Evolutionary conservation across 1,140 invertebrate genomes (phyloP), one percentile per base, ranked within the genome.

Genomic region (Physella acuta): DNA sequence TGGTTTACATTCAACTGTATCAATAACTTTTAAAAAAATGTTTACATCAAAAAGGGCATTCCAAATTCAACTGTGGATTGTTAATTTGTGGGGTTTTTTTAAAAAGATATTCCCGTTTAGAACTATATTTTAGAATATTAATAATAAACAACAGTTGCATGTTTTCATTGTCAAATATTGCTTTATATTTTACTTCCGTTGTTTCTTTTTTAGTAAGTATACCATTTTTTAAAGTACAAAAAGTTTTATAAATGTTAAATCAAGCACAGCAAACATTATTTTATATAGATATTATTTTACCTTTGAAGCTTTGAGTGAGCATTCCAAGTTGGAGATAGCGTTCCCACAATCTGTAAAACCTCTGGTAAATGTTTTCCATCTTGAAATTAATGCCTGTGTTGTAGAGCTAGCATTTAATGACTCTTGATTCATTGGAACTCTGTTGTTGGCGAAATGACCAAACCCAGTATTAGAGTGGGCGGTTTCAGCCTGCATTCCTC

Each of bases 291-390:
- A n/a, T n/a, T 2, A 28, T 26, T 16, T 34, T 59, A 59, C 56
- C 56, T 59, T 59, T 1, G 56, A 59, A n/a, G 56, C 56, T 59
- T 34, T 59, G n/a, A 59, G 56, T 5, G 56, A 59, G n/a, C 56
- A 59, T 34, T 59, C 56, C 28, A 59, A 1, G 17, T 59, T 59
- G 3, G 56, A 59, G 14, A 59, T 36, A 3, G 56, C 56, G 20
- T 59, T 59, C 30, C 56, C 56, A 34, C 56, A 59, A n/a, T 59
- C 31, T 59, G 56, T 28, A 59, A 59, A 59, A 1, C 20, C 33
- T n/a, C 5, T 11, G 31, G 56, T 33, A 59, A 59, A 59, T 34
- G 56, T 34, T 33, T 59, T 28, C 56, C 56, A 59, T n/a, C n/a
- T 59, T 5, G 31, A 30, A 34, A 59, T 59, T 28, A 55, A 28